Conservation (phyloP, 2,113 vertebrate genomes). For the Dissostichus mawsoni region DNA sequence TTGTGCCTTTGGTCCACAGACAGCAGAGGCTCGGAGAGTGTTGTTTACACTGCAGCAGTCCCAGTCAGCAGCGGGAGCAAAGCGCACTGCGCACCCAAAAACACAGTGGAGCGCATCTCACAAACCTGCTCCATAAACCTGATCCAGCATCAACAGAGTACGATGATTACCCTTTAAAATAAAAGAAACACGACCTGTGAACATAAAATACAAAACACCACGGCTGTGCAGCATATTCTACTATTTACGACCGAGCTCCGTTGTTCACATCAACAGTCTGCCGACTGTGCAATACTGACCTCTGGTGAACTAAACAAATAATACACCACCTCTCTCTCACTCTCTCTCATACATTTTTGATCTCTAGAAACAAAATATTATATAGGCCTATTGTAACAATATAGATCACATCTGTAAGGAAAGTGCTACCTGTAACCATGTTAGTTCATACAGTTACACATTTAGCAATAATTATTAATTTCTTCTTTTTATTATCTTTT, state of each 20-base stretch:
- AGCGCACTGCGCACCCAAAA: conserved; percentile 73
- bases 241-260: not conserved
- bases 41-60: conserved; percentile 74
- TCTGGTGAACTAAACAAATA: conserved; percentile 60
- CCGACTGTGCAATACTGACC: conserved; percentile 59
- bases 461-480: no score
- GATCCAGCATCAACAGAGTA: not conserved
- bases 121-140: not conserved
- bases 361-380: no score
- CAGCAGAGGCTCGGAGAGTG: conserved; percentile 32
- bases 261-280: conserved; percentile 17
- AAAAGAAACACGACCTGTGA: not conserved
- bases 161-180: not conserved
- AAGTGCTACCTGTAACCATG: no score
- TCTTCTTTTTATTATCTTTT: no score
- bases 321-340: not conserved
- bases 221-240: not conserved
- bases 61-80: conserved; percentile 35
- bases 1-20: conserved; percentile 4
- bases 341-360: not conserved
- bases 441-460: no score
- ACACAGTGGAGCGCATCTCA: conserved; percentile 14
- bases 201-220: not conserved
- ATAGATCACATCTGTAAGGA: no score
- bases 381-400: no score